Evolutionary conservation across 2,113 vertebrate genomes (phyloP).

Genomic region (Myiozetetes cayanensis): DNA sequence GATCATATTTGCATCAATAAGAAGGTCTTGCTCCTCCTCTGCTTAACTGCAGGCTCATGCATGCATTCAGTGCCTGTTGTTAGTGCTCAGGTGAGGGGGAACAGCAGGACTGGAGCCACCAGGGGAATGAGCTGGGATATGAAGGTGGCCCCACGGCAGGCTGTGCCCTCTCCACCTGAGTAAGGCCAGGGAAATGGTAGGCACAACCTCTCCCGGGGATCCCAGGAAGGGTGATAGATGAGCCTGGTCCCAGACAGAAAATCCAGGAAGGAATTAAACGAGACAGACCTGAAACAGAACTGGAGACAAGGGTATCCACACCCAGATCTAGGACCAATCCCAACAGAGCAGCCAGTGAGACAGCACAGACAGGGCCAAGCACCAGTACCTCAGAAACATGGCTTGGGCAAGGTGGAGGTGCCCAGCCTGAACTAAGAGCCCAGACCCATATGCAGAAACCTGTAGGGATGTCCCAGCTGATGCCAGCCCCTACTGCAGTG

Average conservation of each 20-base stretch:
- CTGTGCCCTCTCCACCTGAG: background rate
- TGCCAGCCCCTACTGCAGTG: background rate
- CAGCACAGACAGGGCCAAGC: background rate
- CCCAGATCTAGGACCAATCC: no score
- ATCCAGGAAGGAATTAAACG: background rate
- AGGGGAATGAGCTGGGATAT: background rate
- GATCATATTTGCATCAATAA: background rate
- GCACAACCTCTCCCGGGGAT: background rate
- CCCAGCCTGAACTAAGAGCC: background rate
- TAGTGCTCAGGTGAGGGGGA: background rate
- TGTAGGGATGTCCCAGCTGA: rapidly evolving
- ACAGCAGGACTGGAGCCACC: background rate
- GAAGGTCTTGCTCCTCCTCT: background rate
- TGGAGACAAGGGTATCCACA: background rate
- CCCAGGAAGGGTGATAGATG: rapidly evolving
- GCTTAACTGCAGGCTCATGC: background rate
- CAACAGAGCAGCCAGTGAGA: background rate
- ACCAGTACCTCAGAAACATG: background rate
- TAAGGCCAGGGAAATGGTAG: background rate
- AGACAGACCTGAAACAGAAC: background rate
- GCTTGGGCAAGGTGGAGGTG: rapidly evolving
- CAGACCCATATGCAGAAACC: background rate
- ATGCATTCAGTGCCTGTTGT: background rate
- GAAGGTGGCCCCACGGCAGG: rapidly evolving
- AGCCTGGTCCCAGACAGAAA: background rate